Conservation (phyloP, 1,140 invertebrate genomes). For the Cecropterus lyciades region DNA sequence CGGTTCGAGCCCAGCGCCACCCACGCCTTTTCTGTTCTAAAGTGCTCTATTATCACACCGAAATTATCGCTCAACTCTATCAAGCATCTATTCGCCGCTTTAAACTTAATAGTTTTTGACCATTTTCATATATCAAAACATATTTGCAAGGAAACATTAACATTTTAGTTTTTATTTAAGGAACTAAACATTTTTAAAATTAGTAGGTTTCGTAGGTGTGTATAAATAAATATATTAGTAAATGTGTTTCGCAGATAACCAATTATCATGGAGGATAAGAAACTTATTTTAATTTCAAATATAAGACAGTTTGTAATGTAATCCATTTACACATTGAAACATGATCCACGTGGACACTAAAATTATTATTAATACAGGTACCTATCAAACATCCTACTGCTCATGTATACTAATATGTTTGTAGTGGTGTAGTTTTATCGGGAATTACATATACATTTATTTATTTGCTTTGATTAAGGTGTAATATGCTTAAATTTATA, state of each 20-base stretch:
- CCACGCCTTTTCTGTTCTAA: slow-evolving; percentile 54
- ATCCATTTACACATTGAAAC: slow-evolving; percentile 8
- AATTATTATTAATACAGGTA: not conserved
- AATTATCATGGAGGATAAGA: slow-evolving; percentile 6
- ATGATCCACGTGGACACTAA: not conserved
- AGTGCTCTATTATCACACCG: slow-evolving; percentile 64
- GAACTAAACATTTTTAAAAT: too few relatives aligned
- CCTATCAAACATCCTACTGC: not conserved
- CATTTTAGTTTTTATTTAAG: too few relatives aligned
- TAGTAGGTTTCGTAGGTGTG: too few relatives aligned
- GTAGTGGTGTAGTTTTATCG: too few relatives aligned
- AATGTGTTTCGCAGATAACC: not conserved
- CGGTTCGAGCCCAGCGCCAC: slow-evolving; percentile 61
- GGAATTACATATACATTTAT: too few relatives aligned
- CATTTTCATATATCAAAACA: not conserved
- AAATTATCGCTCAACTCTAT: slow-evolving; percentile 59
- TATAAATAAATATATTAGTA: slow-evolving; percentile 1
- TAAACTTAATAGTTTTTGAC: slow-evolving; percentile 9
- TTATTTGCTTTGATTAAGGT: too few relatives aligned
- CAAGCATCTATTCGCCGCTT: slow-evolving; percentile 38
- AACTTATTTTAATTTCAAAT: slow-evolving; percentile 19
- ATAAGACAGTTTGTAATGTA: slow-evolving; percentile 8
- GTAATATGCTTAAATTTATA: too few relatives aligned
- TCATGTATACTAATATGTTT: too few relatives aligned
- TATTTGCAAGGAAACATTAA: not conserved